These are phyloP conservation scores for Volucella bombylans DNA, from an alignment of 2,888 invertebrate genomes.

Conservation along the genomic window DNA sequence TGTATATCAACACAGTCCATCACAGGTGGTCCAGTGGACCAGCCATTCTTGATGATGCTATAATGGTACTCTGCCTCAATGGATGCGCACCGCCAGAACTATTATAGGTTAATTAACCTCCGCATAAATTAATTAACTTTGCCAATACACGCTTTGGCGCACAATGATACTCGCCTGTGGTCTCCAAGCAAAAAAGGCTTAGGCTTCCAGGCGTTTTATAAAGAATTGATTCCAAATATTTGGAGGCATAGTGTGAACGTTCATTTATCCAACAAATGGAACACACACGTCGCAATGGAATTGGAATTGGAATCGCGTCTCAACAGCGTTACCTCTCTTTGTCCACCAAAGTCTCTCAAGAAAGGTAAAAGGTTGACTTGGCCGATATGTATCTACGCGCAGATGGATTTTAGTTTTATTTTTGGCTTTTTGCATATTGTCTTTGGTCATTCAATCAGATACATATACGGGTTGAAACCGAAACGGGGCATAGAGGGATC, in stretches of 20 bases:
- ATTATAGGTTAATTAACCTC: slow-evolving; percentile 71
- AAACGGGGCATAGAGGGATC: slow-evolving; percentile 6
- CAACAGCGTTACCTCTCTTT: slow-evolving; percentile 10
- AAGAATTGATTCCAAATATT: slow-evolving; percentile 71
- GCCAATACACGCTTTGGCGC: slow-evolving; percentile 48
- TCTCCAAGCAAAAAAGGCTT: neutral
- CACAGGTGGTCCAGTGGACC: slow-evolving; percentile 63
- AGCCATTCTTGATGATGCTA: slow-evolving; percentile 4
- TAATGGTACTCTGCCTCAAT: slow-evolving; percentile 24
- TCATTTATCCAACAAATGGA: slow-evolving; percentile 69
- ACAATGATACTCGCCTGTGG: neutral
- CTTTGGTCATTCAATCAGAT: slow-evolving; percentile 35
- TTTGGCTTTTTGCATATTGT: slow-evolving; percentile 70
- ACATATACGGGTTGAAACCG: neutral
- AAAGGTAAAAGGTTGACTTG: slow-evolving; percentile 70
- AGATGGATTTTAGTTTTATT: slow-evolving; percentile 56
- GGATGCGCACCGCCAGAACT: slow-evolving; percentile 51
- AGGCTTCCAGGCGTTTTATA: slow-evolving; percentile 36
- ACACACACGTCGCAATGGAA: slow-evolving; percentile 62
- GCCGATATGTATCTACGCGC: slow-evolving; percentile 46
- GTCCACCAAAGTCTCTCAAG: slow-evolving; percentile 16
- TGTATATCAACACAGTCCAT: slow-evolving; percentile 1
- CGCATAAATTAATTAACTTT: slow-evolving; percentile 72
- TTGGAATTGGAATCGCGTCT: slow-evolving; percentile 1
- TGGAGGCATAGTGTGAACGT: slow-evolving; percentile 72